Conservation (phyloP, 2,113 vertebrate species). For the Lepisosteus oculatus region DNA sequence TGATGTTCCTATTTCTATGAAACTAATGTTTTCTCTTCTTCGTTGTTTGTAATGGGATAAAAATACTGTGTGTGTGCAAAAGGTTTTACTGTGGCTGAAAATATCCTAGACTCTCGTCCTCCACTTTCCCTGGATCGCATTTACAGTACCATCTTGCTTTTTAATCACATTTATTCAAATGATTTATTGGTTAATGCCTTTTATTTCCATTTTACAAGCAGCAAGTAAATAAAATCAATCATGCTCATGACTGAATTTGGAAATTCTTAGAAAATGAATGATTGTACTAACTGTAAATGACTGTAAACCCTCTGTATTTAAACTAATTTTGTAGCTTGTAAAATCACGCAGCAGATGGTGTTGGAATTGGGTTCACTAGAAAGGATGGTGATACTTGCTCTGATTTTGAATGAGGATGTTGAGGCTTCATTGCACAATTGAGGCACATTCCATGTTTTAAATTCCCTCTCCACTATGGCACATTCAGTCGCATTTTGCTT, state of each 20-base stretch:
- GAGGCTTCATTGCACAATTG: slow-evolving; percentile 8
- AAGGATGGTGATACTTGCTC: slow-evolving; percentile 11
- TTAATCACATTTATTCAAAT: slow-evolving; percentile 30
- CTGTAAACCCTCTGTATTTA: slow-evolving; percentile 12
- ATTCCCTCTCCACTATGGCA: slow-evolving; percentile 21
- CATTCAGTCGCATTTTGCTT: slow-evolving; percentile 25
- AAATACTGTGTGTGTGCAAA: no score
- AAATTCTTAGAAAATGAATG: slow-evolving; percentile 16
- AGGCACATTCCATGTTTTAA: slow-evolving; percentile 16
- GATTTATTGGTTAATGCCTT: slow-evolving; percentile 26
- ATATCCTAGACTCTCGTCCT: background rate
- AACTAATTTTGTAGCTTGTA: slow-evolving; percentile 15
- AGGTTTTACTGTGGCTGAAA: slow-evolving; percentile 5
- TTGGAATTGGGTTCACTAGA: slow-evolving; percentile 3
- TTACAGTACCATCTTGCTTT: slow-evolving; percentile 2
- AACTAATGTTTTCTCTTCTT: no score
- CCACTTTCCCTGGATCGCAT: slow-evolving; percentile 3
- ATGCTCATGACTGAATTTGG: slow-evolving; percentile 26
- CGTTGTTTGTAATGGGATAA: no score
- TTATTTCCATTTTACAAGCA: slow-evolving; percentile 4
- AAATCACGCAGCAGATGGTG: slow-evolving; percentile 13
- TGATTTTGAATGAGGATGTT: slow-evolving; percentile 14
- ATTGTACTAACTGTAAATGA: background rate
- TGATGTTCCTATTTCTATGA: no score
- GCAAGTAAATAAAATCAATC: slow-evolving; percentile 27